phyloP scores from a whole-genome alignment of 2,113 vertebrate genomes.

The Clarias batrachus region DNA sequence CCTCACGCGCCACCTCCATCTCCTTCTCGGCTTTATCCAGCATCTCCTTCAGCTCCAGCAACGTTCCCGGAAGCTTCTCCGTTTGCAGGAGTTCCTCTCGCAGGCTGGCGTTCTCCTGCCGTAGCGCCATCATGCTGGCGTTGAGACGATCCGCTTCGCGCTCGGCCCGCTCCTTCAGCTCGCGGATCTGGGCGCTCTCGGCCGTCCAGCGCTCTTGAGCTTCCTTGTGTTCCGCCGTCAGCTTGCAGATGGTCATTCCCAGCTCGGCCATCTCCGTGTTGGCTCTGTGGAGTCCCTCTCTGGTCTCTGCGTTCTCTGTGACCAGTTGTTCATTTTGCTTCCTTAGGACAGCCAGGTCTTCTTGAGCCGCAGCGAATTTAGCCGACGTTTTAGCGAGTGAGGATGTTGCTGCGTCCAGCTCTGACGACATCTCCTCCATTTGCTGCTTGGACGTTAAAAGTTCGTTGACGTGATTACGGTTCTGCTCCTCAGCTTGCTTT shows the following conservation, averaged over 20 bases:
- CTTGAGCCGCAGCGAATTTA: slow-evolving; percentile 62
- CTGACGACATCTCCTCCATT: slow-evolving; percentile 64
- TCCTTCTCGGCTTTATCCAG: slow-evolving; percentile 74
- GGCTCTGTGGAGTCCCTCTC: slow-evolving; percentile 81
- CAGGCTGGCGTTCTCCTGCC: slow-evolving; percentile 74
- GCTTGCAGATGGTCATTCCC: slow-evolving; percentile 82
- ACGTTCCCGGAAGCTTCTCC: slow-evolving; percentile 62
- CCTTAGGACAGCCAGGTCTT: slow-evolving; percentile 73
- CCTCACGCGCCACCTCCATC: slow-evolving; percentile 74
- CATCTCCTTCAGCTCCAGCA: slow-evolving; percentile 75
- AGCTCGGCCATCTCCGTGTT: slow-evolving; percentile 89
- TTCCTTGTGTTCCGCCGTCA: slow-evolving; percentile 78
- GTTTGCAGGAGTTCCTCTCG: slow-evolving; percentile 74
- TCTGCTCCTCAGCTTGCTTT: slow-evolving; percentile 77
- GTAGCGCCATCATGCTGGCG: slow-evolving; percentile 68
- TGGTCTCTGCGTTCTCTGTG: slow-evolving; percentile 76
- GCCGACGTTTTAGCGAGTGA: neutral
- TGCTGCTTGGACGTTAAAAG: slow-evolving; percentile 76
- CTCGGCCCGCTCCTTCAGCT: slow-evolving; percentile 63
- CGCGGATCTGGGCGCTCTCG: slow-evolving; percentile 61
- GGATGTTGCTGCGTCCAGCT: slow-evolving; percentile 60
- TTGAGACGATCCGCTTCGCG: slow-evolving; percentile 70
- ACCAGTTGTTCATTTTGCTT: slow-evolving; percentile 67
- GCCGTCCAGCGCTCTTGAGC: slow-evolving; percentile 63
- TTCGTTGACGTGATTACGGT: slow-evolving; percentile 78